phyloP scores from a whole-genome alignment of 2,888 invertebrate genomes.

The Platypus cylindrus region DNA sequence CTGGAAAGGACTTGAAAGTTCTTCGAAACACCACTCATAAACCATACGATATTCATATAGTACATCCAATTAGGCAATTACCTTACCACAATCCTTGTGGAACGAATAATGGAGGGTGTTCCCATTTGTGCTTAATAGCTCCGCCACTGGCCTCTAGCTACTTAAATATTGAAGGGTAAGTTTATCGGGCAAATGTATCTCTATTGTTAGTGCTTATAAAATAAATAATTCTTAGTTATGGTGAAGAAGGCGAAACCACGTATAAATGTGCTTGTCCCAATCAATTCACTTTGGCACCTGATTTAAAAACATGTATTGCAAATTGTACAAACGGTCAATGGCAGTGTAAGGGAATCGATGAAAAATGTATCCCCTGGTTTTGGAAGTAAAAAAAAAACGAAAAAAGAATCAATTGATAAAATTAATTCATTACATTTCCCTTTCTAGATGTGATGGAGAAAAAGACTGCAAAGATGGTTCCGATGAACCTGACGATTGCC shows the following conservation, averaged over 20 bases:
- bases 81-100: conserved; percentile 85
- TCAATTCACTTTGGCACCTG: conserved; percentile 71
- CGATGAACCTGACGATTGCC: conserved; percentile 78
- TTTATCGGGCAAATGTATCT: not conserved
- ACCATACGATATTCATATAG: conserved; percentile 87
- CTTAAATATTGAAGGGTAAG: conserved; percentile 53
- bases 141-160: conserved; percentile 68
- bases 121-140: conserved; percentile 85
- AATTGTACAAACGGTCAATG: conserved; percentile 90
- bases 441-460: conserved; percentile 67
- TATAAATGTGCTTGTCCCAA: conserved; percentile 91
- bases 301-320: conserved; percentile 79
- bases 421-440: not conserved
- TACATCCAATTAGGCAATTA: conserved; percentile 83
- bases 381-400: conserved; percentile 45
- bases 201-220: not conserved
- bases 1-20: conserved; percentile 58
- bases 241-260: conserved; percentile 58
- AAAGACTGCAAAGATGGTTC: conserved; percentile 85
- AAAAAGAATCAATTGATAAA: not conserved
- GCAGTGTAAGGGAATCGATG: conserved; percentile 56
- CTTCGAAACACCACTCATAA: conserved; percentile 87
- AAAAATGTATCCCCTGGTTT: conserved; percentile 64
- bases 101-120: conserved; percentile 86
- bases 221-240: conserved; percentile 36